Evolutionary conservation across 2,888 invertebrate genomes (phyloP), one percentile per base, ranked within the genome.

Genomic region (Lithodes maja): DNA sequence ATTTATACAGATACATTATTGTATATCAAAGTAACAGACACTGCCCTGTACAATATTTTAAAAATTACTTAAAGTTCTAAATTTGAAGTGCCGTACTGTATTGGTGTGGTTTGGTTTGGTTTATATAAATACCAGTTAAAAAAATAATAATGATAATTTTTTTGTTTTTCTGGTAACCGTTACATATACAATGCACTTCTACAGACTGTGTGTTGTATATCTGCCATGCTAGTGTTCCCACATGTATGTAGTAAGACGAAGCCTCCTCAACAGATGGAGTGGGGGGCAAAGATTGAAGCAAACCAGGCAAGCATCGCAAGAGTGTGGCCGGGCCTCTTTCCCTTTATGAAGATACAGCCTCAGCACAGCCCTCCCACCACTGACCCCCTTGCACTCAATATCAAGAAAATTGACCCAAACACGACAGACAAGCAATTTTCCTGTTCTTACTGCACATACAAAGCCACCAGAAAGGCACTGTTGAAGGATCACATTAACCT

Each of bases 401-500:
- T 17, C 71, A 71, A 71, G 71, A 71, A 71, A 3, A 17, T 17
- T n/a, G n/a, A n/a, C 15, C n/a, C 33, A 78, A 77, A 68, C 85
- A 84, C 83, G 2, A 75, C 79, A 74, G 80, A 55, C 15, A 83
- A 54, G 50, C 82, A 61, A n/a, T 87, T 78, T 83, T 83, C 71
- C 3, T 87, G 87, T 49, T 17, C 55, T 49, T 83, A 87, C 54
- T 87, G 87, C 49, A 49, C 87, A 50, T 87, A 87, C 83, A 83
- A 61, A 53, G 83, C 87, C 9, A 52, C 83, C 52, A 50, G 83
- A 7, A 87, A 87, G 69, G 69, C 71, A n/a, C 77, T 78, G 52
- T 54, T 87, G 33, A 55, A 83, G 50, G 83, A 83, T n/a, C 87
- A 87, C 69, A 83, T 87, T 9, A 87, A 83, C 78, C 61, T 83